phyloP scores from a whole-genome alignment of 2,888 invertebrate genomes.

The Napeogenes sylphis region DNA sequence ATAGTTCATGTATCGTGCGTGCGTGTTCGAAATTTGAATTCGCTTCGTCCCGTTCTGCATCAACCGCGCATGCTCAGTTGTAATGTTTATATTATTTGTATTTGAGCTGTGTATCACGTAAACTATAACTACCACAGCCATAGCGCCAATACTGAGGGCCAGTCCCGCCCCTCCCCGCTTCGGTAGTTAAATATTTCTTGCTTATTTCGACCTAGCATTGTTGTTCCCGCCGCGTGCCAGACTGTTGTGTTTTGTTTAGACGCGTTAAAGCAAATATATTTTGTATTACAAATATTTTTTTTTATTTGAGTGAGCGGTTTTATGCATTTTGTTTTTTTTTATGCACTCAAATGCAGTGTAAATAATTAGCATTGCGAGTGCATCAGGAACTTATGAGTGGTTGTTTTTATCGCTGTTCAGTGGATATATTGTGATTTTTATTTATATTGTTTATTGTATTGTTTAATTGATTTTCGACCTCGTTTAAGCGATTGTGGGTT shows the following conservation, averaged over 20 bases:
- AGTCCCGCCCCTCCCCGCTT: conserved; percentile 70
- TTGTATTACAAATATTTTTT: conserved; percentile 40
- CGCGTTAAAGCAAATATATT: conserved; percentile 59
- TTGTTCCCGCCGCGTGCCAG: conserved; percentile 74
- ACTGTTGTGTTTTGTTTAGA: conserved; percentile 77
- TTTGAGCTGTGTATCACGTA: conserved; percentile 79
- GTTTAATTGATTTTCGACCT: conserved; percentile 43
- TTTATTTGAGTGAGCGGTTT: conserved; percentile 19
- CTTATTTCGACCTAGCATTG: conserved; percentile 79
- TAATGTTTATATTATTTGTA: conserved; percentile 80
- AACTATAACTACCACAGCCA: conserved; percentile 79
- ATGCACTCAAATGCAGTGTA: conserved; percentile 68
- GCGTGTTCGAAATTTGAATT: conserved; percentile 7
- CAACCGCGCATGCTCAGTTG: conserved; percentile 71
- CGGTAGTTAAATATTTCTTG: conserved; percentile 79
- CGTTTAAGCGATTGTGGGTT: conserved; percentile 44
- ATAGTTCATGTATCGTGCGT: conserved; percentile 22
- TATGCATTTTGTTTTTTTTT: conserved; percentile 28
- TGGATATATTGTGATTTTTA: conserved; percentile 42
- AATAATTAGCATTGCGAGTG: conserved; percentile 71
- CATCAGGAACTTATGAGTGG: conserved; percentile 71
- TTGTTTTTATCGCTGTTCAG: conserved; percentile 66
- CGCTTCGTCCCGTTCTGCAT: conserved; percentile 56
- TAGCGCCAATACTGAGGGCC: conserved; percentile 77
- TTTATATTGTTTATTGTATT: conserved; percentile 45